Percentiles rank a stretch among this genome's conserved stretches.
These are phyloP conservation scores for Perizoma flavofasciatum DNA, from an alignment of 2,888 invertebrate genomes.

Conservation along the genomic window DNA sequence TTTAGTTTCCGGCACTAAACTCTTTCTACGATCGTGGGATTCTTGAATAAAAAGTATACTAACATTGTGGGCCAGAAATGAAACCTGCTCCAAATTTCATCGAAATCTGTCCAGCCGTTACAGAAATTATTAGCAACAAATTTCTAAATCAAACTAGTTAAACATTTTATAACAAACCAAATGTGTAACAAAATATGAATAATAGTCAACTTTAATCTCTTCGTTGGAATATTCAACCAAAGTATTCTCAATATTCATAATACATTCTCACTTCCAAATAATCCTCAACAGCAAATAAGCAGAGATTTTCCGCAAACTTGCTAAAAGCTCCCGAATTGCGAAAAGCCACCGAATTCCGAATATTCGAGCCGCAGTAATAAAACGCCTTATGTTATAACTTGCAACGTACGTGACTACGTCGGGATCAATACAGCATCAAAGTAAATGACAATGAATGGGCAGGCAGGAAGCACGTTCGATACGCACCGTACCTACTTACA, in stretches of 20 bases:
- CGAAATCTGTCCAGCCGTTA: too few species aligned
- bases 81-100: too few species aligned
- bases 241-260: slow-evolving; percentile 17
- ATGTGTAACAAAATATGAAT: too few species aligned
- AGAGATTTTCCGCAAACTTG: slow-evolving; percentile 28
- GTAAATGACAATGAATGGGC: slow-evolving; percentile 71
- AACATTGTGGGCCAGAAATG: too few species aligned
- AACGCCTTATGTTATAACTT: slow-evolving; percentile 49
- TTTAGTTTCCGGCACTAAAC: slow-evolving; percentile 4
- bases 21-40: too few species aligned
- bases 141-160: too few species aligned
- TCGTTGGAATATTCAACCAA: too few species aligned
- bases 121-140: too few species aligned
- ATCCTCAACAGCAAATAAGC: slow-evolving; percentile 22
- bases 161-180: too few species aligned
- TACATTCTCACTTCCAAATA: slow-evolving; percentile 14
- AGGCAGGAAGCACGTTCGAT: slow-evolving; percentile 40
- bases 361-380: slow-evolving; percentile 40
- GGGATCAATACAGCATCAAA: slow-evolving; percentile 70
- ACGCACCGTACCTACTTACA: slow-evolving; percentile 23
- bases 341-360: slow-evolving; percentile 27
- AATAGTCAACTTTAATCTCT: too few species aligned
- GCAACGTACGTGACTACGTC: slow-evolving; percentile 54
- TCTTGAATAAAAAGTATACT: background rate
- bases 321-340: slow-evolving; percentile 25